A percentile compares a stretch with the other conserved stretches of the same genome.
Conservation (phyloP, 1,140 invertebrate species). For the Zaprionus capensis region DNA sequence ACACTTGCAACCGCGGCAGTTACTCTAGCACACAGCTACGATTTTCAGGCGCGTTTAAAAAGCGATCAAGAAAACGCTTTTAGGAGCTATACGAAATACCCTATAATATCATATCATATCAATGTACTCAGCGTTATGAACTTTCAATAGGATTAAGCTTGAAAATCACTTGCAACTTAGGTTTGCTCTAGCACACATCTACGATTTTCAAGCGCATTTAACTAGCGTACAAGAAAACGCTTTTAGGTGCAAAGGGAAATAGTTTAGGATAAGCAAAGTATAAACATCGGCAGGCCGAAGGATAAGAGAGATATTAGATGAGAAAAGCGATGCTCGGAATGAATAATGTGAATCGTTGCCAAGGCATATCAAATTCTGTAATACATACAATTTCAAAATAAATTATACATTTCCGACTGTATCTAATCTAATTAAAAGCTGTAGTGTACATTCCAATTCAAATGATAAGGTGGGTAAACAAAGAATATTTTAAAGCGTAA, state of each 20-base stretch:
- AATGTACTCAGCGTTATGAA: slow-evolving; percentile 47
- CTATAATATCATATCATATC: not conserved
- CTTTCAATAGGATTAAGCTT: slow-evolving; percentile 4
- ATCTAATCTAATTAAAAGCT: slow-evolving; percentile 43
- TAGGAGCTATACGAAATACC: slow-evolving; percentile 45
- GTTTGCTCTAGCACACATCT: slow-evolving; percentile 52
- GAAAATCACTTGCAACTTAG: slow-evolving; percentile 52
- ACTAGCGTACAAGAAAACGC: slow-evolving; percentile 67
- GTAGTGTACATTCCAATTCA: slow-evolving; percentile 42
- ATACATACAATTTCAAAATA: slow-evolving; percentile 1
- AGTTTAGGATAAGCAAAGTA: not conserved
- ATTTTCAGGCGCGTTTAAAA: slow-evolving; percentile 59
- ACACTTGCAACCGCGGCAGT: slow-evolving; percentile 55
- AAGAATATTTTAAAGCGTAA: slow-evolving; percentile 40
- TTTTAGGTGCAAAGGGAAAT: slow-evolving; percentile 43
- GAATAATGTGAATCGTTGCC: not conserved
- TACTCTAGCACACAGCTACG: slow-evolving; percentile 63
- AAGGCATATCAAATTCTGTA: not conserved
- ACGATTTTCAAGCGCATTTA: slow-evolving; percentile 59
- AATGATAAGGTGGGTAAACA: slow-evolving; percentile 9
- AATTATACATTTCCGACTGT: slow-evolving; percentile 5
- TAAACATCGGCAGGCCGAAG: slow-evolving; percentile 26
- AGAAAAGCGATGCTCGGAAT: not conserved
- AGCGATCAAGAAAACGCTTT: slow-evolving; percentile 69
- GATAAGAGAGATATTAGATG: not conserved